Evolutionary conservation across 2,797 vertebrate genomes (phyloP), one percentile per base, ranked within the genome.

Genomic region (Myotis myotis): DNA sequence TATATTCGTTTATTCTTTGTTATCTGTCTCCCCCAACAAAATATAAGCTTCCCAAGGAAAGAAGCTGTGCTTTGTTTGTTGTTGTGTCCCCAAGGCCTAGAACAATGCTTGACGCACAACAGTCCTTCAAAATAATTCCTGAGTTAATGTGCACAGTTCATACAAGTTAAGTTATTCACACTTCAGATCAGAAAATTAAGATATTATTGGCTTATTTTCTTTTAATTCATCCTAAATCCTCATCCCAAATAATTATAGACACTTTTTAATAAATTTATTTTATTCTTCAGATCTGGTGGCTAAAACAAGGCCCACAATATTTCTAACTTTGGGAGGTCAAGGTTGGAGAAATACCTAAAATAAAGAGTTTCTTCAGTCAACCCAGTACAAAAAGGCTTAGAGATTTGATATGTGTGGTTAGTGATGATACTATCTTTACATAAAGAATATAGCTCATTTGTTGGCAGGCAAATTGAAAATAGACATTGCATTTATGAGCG

Each of bases 391-490:
- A 66, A 55, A 53, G 44, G 93, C 62, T 84, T 71, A 83, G 57
- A 38, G 10, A 51, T 80, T 64, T 85, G 51, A 38, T 82, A 85
- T 93, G 93, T 93, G 70, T 86, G 25, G 92, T 96, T 83, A 78
- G 38, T 68, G 70, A 66, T 90, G 72, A 81, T 71, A 36, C 8
- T 12, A 25, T 93, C 87, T 87, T 89, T 94, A 87, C 44, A 79
- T 76, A 96, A 86, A 96, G 70, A 90, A 88, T 71, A 87, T 41
- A 96, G 60, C 38, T 74, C 57, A 60, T 94, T 86, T 82, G 83
- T 85, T 72, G 87, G 74, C 75, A 95, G 87, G 81, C 62, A 75
- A 96, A 71, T 76, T 95, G 89, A 87, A 97, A 95, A 76, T 53
- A 95, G 89, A 36, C 23, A 72, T 57, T 80, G 22, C 81, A 94